Evolutionary conservation across 53 echinoderm and acorn worm species (phyloP).

Genomic region (Holothuria leucospilota): DNA sequence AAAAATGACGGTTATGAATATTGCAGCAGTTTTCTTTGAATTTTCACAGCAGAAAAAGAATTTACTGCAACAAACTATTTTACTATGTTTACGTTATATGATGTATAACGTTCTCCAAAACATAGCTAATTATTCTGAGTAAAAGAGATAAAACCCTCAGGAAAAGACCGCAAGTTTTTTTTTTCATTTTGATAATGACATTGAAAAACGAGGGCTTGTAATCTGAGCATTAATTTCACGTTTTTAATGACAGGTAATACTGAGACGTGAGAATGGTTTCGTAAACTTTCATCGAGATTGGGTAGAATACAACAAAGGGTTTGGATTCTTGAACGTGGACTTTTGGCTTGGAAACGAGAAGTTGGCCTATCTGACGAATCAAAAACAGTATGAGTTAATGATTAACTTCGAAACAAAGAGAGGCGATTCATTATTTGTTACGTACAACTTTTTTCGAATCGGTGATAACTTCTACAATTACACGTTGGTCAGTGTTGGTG

Average conservation of each 20-base stretch:
- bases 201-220: too few relatives aligned
- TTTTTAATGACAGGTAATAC: neutral
- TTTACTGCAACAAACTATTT: too few relatives aligned
- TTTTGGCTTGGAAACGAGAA: constrained; percentile 9
- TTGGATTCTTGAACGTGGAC: neutral
- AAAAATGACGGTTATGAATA: too few relatives aligned
- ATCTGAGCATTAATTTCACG: too few relatives aligned
- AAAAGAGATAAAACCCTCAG: too few relatives aligned
- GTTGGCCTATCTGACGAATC: neutral
- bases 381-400: neutral
- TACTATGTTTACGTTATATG: too few relatives aligned
- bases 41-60: too few relatives aligned
- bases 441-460: neutral
- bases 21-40: too few relatives aligned
- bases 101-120: too few relatives aligned
- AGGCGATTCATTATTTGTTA: neutral
- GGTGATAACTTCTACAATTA: neutral
- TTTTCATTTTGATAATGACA: too few relatives aligned
- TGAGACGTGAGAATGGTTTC: neutral
- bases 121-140: too few relatives aligned
- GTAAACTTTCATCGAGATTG: neutral
- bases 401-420: neutral
- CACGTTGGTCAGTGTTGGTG: neutral
- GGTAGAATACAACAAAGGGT: neutral
- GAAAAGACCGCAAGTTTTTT: too few relatives aligned